These are phyloP conservation scores for Steromphala cineraria DNA, from an alignment of 2,888 invertebrate species.

Conservation along the genomic window DNA sequence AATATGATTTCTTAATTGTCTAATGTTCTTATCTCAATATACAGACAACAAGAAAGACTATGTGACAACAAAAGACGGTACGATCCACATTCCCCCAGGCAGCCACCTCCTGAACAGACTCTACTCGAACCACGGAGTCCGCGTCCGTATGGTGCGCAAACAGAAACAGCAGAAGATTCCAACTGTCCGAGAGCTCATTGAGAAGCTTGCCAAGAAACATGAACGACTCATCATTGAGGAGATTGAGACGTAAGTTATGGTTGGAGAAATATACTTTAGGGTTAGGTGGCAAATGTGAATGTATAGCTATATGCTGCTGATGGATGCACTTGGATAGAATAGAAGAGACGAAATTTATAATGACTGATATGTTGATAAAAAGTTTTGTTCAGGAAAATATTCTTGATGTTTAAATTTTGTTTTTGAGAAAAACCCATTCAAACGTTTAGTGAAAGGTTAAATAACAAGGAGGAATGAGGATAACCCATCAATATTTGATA, in stretches of 20 bases:
- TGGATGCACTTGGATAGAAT: too few species aligned
- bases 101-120: constrained; percentile 50
- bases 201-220: constrained; percentile 55
- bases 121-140: constrained; percentile 56
- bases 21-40: too few species aligned
- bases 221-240: constrained; percentile 41
- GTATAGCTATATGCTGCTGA: background rate
- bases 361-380: too few species aligned
- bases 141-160: constrained; percentile 46
- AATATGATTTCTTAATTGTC: too few species aligned
- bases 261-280: too few species aligned
- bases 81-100: constrained; percentile 37
- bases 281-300: background rate
- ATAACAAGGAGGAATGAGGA: too few species aligned
- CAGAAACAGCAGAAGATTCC: constrained; percentile 47
- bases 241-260: background rate
- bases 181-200: constrained; percentile 59
- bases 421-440: too few species aligned
- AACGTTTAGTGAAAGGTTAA: too few species aligned
- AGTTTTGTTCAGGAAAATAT: too few species aligned
- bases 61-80: constrained; percentile 25
- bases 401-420: too few species aligned
- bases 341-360: too few species aligned
- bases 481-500: too few species aligned
- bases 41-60: background rate